A percentile compares a stretch with the other conserved stretches of the same genome.
These are phyloP conservation scores for Drosophila villosipedis DNA, from an alignment of 2,888 invertebrate genomes.

Conservation along the genomic window DNA sequence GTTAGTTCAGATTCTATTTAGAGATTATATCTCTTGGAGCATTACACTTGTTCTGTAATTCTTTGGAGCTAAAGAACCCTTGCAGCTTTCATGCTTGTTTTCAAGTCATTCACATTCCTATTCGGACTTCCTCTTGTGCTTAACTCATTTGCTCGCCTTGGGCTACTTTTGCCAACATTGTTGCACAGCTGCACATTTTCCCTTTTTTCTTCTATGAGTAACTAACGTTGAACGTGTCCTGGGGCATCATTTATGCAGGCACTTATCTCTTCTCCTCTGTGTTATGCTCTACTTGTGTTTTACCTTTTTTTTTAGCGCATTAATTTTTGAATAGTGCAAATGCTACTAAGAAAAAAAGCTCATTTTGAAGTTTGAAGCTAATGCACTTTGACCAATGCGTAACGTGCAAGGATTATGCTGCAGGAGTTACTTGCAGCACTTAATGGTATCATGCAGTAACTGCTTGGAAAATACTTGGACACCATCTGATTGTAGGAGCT, in stretches of 20 bases:
- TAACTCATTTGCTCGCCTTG: constrained; percentile 37
- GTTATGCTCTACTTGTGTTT: constrained; percentile 31
- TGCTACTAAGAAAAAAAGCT: constrained; percentile 37
- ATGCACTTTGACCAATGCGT: constrained; percentile 37
- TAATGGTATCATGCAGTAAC: constrained; percentile 4
- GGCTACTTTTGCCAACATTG: constrained; percentile 38
- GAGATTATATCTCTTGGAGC: neutral
- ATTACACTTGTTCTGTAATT: neutral
- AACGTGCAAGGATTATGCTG: constrained; percentile 28
- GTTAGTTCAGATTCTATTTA: neutral
- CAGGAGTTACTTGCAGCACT: constrained; percentile 20
- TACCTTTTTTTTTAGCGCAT: constrained; percentile 44
- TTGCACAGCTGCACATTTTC: constrained; percentile 39
- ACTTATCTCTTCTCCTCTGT: constrained; percentile 45
- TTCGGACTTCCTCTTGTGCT: constrained; percentile 25
- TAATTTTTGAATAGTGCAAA: constrained; percentile 70
- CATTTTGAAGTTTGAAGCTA: constrained; percentile 24
- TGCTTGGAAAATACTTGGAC: constrained; percentile 2
- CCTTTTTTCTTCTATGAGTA: neutral
- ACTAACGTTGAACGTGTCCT: constrained; percentile 46
- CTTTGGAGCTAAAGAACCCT: constrained; percentile 4
- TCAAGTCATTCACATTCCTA: constrained; percentile 6
- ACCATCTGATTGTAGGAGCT: constrained; percentile 9
- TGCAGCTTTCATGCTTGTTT: neutral
- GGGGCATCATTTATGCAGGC: constrained; percentile 60